Conservation (phyloP, 1,140 invertebrate species). For the Heliconius hewitsoni region DNA sequence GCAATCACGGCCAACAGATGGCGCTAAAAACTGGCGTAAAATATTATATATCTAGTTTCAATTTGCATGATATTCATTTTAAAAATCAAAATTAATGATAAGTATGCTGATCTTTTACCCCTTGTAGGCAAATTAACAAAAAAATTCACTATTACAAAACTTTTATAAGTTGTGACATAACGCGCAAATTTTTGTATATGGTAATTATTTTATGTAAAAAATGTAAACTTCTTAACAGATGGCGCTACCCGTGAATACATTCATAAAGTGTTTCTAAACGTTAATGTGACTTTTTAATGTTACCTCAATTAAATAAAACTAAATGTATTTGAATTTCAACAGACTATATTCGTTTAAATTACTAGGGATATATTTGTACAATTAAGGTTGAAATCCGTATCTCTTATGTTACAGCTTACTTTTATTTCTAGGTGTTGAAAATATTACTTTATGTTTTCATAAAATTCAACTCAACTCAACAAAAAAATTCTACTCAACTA, state of each 20-base stretch:
- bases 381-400: no score
- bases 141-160: background rate
- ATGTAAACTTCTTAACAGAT: background rate
- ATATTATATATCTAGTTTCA: background rate
- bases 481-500: no score
- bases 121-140: background rate
- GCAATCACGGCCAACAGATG: slow-evolving; percentile 48
- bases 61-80: background rate
- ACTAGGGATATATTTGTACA: background rate
- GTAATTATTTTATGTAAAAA: background rate
- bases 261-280: background rate
- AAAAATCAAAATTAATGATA: background rate
- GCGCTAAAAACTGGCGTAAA: slow-evolving; percentile 22
- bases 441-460: no score
- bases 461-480: no score
- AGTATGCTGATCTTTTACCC: background rate
- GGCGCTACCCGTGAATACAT: background rate
- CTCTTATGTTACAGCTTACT: no score
- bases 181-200: background rate
- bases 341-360: background rate
- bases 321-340: background rate
- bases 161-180: background rate
- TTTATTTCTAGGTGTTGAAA: no score
- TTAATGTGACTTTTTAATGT: background rate
- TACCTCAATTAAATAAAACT: background rate